These are phyloP conservation scores for Rhinoderma darwinii DNA, from an alignment of 2,113 vertebrate species.

Conservation along the genomic window DNA sequence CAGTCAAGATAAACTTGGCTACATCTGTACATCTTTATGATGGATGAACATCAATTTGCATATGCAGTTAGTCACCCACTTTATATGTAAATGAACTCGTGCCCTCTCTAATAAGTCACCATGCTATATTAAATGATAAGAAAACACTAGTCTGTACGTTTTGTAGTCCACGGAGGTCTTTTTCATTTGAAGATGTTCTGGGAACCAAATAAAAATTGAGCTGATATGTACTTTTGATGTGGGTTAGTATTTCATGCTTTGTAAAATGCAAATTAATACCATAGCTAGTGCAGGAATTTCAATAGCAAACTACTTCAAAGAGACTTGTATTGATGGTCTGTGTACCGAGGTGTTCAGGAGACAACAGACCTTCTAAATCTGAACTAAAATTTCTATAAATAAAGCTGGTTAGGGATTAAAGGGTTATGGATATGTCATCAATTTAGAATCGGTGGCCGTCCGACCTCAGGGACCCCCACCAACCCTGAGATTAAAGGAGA, in stretches of 20 bases:
- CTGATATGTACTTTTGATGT: constrained; percentile 20
- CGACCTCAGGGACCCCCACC: too few relatives aligned
- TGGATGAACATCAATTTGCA: too few relatives aligned
- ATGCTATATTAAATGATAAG: not conserved
- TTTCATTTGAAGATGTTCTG: not conserved
- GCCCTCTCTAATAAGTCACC: too few relatives aligned
- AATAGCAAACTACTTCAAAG: constrained; percentile 27
- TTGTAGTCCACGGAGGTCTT: not conserved
- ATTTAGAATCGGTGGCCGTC: too few relatives aligned
- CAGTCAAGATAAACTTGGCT: too few relatives aligned
- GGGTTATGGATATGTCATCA: too few relatives aligned
- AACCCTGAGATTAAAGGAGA: too few relatives aligned
- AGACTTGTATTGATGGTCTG: not conserved
- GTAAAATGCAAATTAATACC: constrained; percentile 30
- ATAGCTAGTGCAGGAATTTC: constrained; percentile 19
- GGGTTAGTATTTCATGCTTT: constrained; percentile 22
- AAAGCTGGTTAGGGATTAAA: not conserved
- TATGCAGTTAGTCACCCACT: too few relatives aligned
- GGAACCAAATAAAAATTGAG: not conserved
- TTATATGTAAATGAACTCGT: too few relatives aligned
- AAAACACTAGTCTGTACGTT: not conserved
- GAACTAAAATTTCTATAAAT: not conserved
- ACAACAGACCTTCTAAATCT: not conserved
- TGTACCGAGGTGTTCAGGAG: not conserved
- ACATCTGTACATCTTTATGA: too few relatives aligned